phyloP scores from a whole-genome alignment of 1,140 invertebrate genomes.

The Drosophila kepulauana region DNA sequence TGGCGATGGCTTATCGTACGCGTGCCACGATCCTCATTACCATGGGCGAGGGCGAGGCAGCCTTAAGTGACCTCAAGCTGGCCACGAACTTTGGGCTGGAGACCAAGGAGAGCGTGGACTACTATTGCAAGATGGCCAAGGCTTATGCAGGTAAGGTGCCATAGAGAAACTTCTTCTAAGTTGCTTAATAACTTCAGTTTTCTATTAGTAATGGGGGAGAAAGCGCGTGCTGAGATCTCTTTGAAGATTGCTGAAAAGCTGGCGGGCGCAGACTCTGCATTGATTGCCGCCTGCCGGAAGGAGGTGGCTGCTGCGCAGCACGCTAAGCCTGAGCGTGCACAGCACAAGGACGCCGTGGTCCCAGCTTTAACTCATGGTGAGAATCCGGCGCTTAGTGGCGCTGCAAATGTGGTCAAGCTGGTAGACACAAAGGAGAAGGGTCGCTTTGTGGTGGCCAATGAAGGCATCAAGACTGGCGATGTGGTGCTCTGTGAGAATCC shows the following conservation, averaged over 20 bases:
- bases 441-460: constrained; percentile 87
- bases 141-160: constrained; percentile 86
- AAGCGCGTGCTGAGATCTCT: constrained; percentile 86
- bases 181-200: neutral
- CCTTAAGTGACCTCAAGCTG: constrained; percentile 88
- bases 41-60: constrained; percentile 86
- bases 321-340: constrained; percentile 6
- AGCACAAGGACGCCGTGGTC: neutral
- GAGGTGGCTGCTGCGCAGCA: constrained; percentile 57
- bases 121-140: constrained; percentile 88
- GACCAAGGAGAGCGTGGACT: constrained; percentile 86
- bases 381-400: constrained; percentile 77
- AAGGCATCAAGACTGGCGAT: constrained; percentile 88
- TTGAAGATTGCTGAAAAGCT: constrained; percentile 87
- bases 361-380: constrained; percentile 66
- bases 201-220: constrained; percentile 84
- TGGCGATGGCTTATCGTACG: constrained; percentile 87
- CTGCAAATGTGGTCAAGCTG: constrained; percentile 85
- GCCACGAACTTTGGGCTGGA: constrained; percentile 87
- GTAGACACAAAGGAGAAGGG: constrained; percentile 85
- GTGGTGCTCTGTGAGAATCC: constrained; percentile 90
- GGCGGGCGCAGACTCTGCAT: constrained; percentile 81
- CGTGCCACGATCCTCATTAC: constrained; percentile 87
- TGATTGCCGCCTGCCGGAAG: constrained; percentile 55
- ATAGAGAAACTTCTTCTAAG: neutral